Conservation (phyloP, 2,113 vertebrate genomes). For the Trogon melanurus region DNA sequence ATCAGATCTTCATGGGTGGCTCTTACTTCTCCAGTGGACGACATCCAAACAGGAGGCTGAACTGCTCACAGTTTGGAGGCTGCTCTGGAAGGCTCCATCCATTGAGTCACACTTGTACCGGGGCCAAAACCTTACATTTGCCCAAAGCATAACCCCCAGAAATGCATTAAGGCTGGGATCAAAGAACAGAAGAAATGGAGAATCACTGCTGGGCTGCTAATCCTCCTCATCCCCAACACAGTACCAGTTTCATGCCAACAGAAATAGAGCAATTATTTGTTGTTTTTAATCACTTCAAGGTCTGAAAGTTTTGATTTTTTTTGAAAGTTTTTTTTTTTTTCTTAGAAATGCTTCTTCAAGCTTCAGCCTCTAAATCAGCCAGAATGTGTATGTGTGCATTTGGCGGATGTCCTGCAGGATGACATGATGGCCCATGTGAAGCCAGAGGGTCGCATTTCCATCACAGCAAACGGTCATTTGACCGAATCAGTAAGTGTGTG, state of each 20-base stretch:
- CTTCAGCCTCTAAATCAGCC: background rate
- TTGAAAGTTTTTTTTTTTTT: too few species aligned
- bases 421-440: accelerated
- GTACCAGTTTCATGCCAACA: background rate
- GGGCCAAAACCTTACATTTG: background rate
- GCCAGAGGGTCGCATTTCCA: background rate
- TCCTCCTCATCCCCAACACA: background rate
- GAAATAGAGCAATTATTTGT: background rate
- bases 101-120: background rate
- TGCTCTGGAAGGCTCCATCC: background rate
- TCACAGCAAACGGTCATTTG: background rate
- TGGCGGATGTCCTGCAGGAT: background rate
- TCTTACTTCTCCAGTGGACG: background rate
- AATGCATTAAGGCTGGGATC: background rate
- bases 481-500: background rate
- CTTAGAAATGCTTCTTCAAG: background rate
- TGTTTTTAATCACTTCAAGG: background rate
- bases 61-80: background rate
- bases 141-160: background rate
- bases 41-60: background rate
- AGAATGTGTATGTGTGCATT: background rate
- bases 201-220: background rate
- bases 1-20: background rate
- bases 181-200: background rate
- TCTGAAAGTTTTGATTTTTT: background rate